Evolutionary conservation across 2,888 invertebrate species (phyloP), one percentile per base, ranked within the genome.

Genomic region (Agriopis leucophaearia): DNA sequence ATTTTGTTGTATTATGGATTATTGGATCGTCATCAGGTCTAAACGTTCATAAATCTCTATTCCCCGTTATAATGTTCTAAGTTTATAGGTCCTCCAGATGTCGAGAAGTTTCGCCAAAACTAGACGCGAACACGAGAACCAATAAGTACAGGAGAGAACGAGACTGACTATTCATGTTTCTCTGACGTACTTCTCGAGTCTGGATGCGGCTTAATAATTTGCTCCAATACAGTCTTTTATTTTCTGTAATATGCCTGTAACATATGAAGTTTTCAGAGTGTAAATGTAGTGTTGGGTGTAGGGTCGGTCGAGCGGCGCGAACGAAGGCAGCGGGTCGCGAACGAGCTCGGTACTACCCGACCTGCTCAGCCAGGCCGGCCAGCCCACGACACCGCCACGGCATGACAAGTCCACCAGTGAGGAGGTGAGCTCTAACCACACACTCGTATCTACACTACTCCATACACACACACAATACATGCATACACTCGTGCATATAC

Each of bases 321-420:
- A 84, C 76, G 94, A 95, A 85, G 94, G 95, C 82, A 94, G 95
- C 80, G 95, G 97, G 75, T 96, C 98, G 38, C 95, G 98, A 75
- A 98, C 98, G 74, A 98, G 98, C 94, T 98, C 98, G 64, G 99
- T 99, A 65, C 95, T 99, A 78, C 99, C 99, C 63, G 99, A 99
- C 94, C 95, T 99, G 79, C 96, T 99, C 77, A 99, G 98, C 86
- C 98, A 97, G 94, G 97, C 97, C 70, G 96, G 96, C 68, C 96
- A 96, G 86, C 97, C 97, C 71, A 97, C 97, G 76, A 97, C 98
- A 44, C 97, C 98, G 69, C 96, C 97, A 80, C 95, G 98, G 62
- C 97, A 97, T 87, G 99, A 99, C 94, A 98, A 98, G 89, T 97
- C 98, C 77, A 97, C 97, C 81, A 98, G 98, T 87, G 99, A 99